Evolutionary conservation across 1,140 invertebrate genomes (phyloP), one percentile per base, ranked within the genome.

Genomic region (Psix sp.): DNA sequence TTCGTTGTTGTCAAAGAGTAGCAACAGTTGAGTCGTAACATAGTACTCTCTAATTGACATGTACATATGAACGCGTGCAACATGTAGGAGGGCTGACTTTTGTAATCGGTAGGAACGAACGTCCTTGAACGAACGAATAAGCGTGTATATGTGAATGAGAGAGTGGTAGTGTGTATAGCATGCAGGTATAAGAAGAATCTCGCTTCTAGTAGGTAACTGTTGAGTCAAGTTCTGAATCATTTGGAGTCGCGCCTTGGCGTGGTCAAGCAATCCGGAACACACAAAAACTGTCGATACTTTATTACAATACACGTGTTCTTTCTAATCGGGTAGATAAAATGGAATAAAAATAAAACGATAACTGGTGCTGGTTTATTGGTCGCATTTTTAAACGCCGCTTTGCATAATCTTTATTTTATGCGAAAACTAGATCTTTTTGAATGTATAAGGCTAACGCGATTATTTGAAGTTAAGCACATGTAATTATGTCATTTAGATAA

Each of bases 81-180:
- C 63, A 73, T 42, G 62, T 74, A 73, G 60, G 60, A 59, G 70
- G 62, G 54, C 71, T 67, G 49, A 48, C 62, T 74, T 74, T 74
- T 67, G 56, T 67, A 74, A 74, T 67, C 54, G 56, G 71, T 67
- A 74, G 62, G 71, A 74, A 74, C 66, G 71, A 74, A 74, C 71
- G 71, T 74, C 71, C 71, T 74, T 74, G 71, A 74, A 74, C 71
- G 57, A 70, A 70, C 57, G 59, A 36, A 56, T 49, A 57, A 21
- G 45, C 15, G 20, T 39, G 36, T n/a, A n/a, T n/a, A n/a, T n/a
- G n/a, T n/a, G n/a, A n/a, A n/a, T n/a, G n/a, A n/a, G n/a, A n/a
- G n/a, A n/a, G n/a, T n/a, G n/a, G n/a, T n/a, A 57, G 17, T 20
- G 26, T 3, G 45, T 56, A 51, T 57, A 70, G 45, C 56, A 65